Conservation (phyloP, 1,140 invertebrate species). For the Drosophila bipectinata region DNA sequence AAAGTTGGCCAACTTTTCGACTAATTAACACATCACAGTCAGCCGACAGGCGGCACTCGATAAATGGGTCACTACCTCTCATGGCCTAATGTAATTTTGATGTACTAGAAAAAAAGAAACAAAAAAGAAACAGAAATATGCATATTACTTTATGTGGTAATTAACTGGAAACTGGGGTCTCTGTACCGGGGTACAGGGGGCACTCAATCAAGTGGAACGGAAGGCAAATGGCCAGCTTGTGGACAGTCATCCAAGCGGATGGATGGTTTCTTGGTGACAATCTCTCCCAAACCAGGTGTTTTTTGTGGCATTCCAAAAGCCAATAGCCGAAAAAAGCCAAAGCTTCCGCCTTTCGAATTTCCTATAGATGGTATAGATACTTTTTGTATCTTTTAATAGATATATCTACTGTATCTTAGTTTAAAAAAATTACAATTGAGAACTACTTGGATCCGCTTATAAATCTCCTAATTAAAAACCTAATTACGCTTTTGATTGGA, state of each 20-base stretch:
- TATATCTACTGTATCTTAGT: too few relatives aligned
- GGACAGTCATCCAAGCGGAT: conserved; percentile 35
- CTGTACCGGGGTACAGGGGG: background rate
- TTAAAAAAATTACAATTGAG: background rate
- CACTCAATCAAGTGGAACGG: conserved; percentile 12
- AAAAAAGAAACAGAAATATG: conserved; percentile 4
- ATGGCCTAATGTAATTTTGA: conserved; percentile 69
- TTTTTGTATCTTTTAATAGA: too few relatives aligned
- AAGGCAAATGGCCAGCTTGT: conserved; percentile 14
- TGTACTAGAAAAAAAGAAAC: conserved; percentile 42
- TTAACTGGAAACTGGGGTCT: background rate
- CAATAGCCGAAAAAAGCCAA: conserved; percentile 14
- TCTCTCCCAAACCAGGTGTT: conserved; percentile 17
- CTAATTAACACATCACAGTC: conserved; percentile 72
- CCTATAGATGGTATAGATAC: background rate
- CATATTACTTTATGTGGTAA: conserved; percentile 11
- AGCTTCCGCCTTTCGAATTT: conserved; percentile 40
- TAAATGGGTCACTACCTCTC: conserved; percentile 50
- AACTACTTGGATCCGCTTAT: conserved; percentile 45
- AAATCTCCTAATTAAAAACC: conserved; percentile 63
- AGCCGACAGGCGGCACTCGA: conserved; percentile 36
- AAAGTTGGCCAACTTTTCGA: conserved; percentile 51
- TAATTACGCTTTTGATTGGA: conserved; percentile 37
- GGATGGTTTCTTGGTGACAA: conserved; percentile 22
- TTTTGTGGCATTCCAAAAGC: conserved; percentile 1